These are phyloP conservation scores for Echinarachnius parma DNA, from an alignment of 53 echinoderm and acorn worm species.

Conservation along the genomic window DNA sequence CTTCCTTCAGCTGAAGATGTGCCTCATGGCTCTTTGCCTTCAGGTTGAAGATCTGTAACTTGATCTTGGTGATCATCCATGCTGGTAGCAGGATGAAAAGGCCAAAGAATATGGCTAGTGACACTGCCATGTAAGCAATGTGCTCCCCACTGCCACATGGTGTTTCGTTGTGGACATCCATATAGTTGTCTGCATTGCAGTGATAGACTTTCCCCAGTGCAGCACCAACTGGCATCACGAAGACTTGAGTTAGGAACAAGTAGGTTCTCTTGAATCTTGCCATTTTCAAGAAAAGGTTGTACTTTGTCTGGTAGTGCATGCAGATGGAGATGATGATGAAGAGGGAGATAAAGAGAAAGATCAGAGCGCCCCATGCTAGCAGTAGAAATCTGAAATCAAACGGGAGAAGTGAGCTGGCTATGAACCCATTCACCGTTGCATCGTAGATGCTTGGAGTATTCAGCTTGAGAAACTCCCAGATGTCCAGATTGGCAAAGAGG, in stretches of 20 bases:
- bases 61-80: conserved; percentile 92
- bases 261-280: conserved; percentile 75
- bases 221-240: conserved; percentile 85
- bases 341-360: conserved; percentile 53
- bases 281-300: conserved; percentile 77
- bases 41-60: conserved; percentile 76
- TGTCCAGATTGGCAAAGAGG: conserved; percentile 81
- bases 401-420: conserved; percentile 60
- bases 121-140: conserved; percentile 68
- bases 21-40: conserved; percentile 88
- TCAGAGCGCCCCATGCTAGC: conserved; percentile 72
- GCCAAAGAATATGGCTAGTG: conserved; percentile 60
- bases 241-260: conserved; percentile 67
- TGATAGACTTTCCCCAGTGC: conserved; percentile 79
- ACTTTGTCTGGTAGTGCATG: conserved; percentile 88
- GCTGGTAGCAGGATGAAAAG: conserved; percentile 80
- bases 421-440: conserved; percentile 68
- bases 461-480: conserved; percentile 94
- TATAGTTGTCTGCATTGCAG: conserved; percentile 77
- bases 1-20: conserved; percentile 93
- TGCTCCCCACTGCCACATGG: conserved; percentile 80
- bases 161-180: conserved; percentile 90
- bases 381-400: conserved; percentile 84
- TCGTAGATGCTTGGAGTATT: conserved; percentile 67
- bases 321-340: conserved; percentile 70